Base-by-base conservation (phyloP, 2,888 invertebrate genomes). In the Polydrusus cervinus region DNA sequence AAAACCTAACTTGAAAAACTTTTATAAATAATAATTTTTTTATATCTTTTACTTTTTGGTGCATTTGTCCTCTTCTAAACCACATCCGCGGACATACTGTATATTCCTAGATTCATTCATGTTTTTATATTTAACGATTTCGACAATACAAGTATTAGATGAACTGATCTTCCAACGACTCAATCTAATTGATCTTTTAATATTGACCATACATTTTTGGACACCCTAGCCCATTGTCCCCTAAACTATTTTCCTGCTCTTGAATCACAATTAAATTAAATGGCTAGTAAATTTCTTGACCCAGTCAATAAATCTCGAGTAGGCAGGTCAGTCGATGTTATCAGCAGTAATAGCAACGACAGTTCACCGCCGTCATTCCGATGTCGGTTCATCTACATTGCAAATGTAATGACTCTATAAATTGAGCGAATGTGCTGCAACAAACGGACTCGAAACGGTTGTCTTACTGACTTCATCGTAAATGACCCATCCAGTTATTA, bases 401-500 rank as follows among this genome's bases (percentile, higher is more conserved):
- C 84, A 81, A 83, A 84, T 84, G 82, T 82, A 83, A 83, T 83
- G 80, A 81, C 82, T 79, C 82, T 79, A 83, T 84, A 84, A 84
- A 84, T 84, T 80, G 81, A 73, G 73, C 49, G 62, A 80, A 80
- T 81, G 80, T 79, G 79, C 79, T 80, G 81, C 81, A 79, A 77
- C 79, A 78, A 81, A 81, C 81, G 80, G 80, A 81, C 80, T 79
- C 74, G 76, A 78, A 77, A 61, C 70, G 62, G 77, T 73, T 78
- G 81, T 80, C 81, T 81, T 80, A 74, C 75, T 70, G 74, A 74
- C 79, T 78, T 78, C 60, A 71, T 78, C 76, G 76, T 62, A 78
- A 80, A 79, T 80, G 81, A 79, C 81, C 79, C 77, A 69, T 78
- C 78, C 74, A 76, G 77, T 78, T 77, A 80, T 79, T 75, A 79